phyloP scores from a whole-genome alignment of 2,888 invertebrate genomes.

The Lissocephala sabroskyi region DNA sequence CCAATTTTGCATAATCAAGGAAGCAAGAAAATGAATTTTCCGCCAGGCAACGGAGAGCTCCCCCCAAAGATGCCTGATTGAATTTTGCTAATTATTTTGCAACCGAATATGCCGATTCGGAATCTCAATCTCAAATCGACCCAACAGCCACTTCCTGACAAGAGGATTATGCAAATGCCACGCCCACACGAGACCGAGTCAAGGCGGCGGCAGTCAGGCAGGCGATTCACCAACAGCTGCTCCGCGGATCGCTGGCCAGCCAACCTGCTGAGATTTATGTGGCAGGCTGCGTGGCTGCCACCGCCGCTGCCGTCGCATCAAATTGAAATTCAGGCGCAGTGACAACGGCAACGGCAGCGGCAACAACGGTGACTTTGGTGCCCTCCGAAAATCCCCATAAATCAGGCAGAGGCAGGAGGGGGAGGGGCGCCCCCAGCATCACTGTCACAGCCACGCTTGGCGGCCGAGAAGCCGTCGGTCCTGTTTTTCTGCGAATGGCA shows the following conservation, averaged over 20 bases:
- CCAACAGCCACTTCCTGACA: not conserved
- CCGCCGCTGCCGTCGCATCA: constrained; percentile 32
- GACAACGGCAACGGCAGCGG: constrained; percentile 39
- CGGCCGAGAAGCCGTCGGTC: constrained; percentile 35
- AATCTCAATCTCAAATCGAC: constrained; percentile 1
- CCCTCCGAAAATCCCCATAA: constrained; percentile 52
- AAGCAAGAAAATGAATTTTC: constrained; percentile 18
- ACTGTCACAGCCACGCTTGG: constrained; percentile 4
- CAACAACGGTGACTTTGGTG: constrained; percentile 10
- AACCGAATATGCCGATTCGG: not conserved
- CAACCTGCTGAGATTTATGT: constrained; percentile 49
- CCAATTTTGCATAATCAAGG: constrained; percentile 34
- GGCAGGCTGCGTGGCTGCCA: constrained; percentile 5
- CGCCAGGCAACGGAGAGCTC: constrained; percentile 12
- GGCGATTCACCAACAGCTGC: constrained; percentile 2
- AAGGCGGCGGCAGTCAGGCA: constrained; percentile 5
- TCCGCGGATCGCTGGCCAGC: not conserved
- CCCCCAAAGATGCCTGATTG: constrained; percentile 29
- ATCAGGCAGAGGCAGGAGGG: too few relatives aligned
- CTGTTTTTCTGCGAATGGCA: constrained; percentile 66
- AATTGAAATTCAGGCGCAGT: constrained; percentile 65
- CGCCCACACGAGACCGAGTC: not conserved
- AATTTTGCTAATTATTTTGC: constrained; percentile 42
- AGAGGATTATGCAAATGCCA: constrained; percentile 14
- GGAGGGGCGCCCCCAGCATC: constrained; percentile 51